A percentile compares a stretch with the other conserved stretches of the same genome.
phyloP scores from a whole-genome alignment of 2,113 vertebrate species.

The Pan troglodytes region NHGRI_mPanTro3-v2.1_pri NC_072421.2:112932001-112932500 shows the following conservation, averaged over 20 bases:
- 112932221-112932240: background rate
- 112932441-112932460: background rate
- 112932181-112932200: background rate
- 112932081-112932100: slow-evolving; percentile 41
- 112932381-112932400: background rate
- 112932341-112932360: background rate
- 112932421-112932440: slow-evolving; percentile 44
- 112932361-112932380: background rate
- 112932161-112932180: background rate
- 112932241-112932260: background rate
- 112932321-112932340: background rate
- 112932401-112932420: fast-evolving
- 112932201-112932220: background rate
- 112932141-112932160: background rate
- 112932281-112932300: background rate
- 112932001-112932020: background rate
- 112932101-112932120: background rate
- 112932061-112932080: slow-evolving; percentile 28
- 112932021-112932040: background rate
- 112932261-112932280: background rate
- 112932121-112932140: slow-evolving; percentile 29
- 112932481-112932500: background rate
- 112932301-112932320: background rate
- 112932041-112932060: background rate
- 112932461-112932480: fast-evolving